These are phyloP conservation scores for Perodicticus potto DNA, from an alignment of 2,797 vertebrate genomes.

Conservation along the genomic window DNA sequence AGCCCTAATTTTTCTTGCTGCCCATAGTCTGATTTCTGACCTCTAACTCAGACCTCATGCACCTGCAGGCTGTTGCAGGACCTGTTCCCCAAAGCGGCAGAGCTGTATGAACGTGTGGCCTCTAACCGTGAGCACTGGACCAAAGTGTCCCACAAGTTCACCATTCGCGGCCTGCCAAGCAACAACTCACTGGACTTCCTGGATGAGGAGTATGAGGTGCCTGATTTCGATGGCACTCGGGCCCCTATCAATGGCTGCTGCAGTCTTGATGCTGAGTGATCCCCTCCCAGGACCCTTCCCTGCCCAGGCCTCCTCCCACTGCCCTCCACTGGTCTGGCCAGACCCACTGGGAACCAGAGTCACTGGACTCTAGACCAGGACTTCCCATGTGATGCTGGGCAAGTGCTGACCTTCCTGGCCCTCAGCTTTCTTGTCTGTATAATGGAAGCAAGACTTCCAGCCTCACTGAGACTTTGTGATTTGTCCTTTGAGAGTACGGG, in stretches of 20 bases:
- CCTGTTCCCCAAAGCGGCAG: conserved; percentile 93
- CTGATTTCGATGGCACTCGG: conserved; percentile 88
- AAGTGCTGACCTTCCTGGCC: conserved; percentile 16
- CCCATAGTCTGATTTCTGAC: not conserved
- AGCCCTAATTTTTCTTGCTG: not conserved
- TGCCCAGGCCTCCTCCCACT: conserved; percentile 11
- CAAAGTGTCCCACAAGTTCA: conserved; percentile 98
- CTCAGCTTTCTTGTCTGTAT: conserved; percentile 61
- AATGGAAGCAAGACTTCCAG: conserved; percentile 58
- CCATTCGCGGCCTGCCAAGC: conserved; percentile 96
- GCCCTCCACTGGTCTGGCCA: conserved; percentile 36
- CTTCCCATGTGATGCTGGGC: not conserved
- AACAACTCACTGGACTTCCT: conserved; percentile 99
- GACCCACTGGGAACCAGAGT: conserved; percentile 58
- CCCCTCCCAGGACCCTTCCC: not conserved
- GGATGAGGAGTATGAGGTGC: conserved; percentile 96
- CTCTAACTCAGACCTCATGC: not conserved
- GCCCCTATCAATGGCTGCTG: conserved; percentile 91
- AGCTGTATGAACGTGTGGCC: conserved; percentile 95
- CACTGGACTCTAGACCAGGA: conserved; percentile 52
- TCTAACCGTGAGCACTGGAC: conserved; percentile 98
- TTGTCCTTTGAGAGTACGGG: conserved; percentile 47
- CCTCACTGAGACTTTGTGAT: conserved; percentile 51
- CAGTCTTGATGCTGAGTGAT: conserved; percentile 81
- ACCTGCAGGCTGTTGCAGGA: conserved; percentile 94